Conservation (phyloP, 2,888 invertebrate species). For the Laspeyria flexula region DNA sequence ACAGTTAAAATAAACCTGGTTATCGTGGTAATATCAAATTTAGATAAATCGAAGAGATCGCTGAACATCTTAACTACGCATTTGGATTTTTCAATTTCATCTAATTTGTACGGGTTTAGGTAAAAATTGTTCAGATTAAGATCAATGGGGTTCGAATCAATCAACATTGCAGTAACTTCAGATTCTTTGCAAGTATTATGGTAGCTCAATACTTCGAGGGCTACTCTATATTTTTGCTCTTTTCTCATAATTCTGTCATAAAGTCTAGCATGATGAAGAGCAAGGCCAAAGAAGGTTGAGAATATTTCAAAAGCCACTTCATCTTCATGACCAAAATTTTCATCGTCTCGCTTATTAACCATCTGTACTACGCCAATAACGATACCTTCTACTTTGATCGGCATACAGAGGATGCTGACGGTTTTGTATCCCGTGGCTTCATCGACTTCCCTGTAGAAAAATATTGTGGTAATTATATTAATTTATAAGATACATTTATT, state of each 20-base stretch:
- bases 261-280: slow-evolving; percentile 93
- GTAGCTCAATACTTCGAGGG: slow-evolving; percentile 93
- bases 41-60: slow-evolving; percentile 88
- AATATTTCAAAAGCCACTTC: slow-evolving; percentile 94
- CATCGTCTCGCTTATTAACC: slow-evolving; percentile 89
- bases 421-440: slow-evolving; percentile 90
- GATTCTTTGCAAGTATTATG: slow-evolving; percentile 92
- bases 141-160: slow-evolving; percentile 39
- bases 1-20: slow-evolving; percentile 92
- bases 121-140: slow-evolving; percentile 86
- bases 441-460: slow-evolving; percentile 84
- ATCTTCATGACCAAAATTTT: slow-evolving; percentile 87
- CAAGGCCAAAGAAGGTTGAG: slow-evolving; percentile 94
- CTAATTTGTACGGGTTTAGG: slow-evolving; percentile 90
- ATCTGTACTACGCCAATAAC: slow-evolving; percentile 96
- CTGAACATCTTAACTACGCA: slow-evolving; percentile 91
- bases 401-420: slow-evolving; percentile 93
- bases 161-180: slow-evolving; percentile 83
- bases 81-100: slow-evolving; percentile 90
- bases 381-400: slow-evolving; percentile 91
- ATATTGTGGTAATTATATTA: no score
- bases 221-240: slow-evolving; percentile 93
- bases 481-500: no score
- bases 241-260: slow-evolving; percentile 93
- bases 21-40: slow-evolving; percentile 89